These are phyloP conservation scores for Enteromius radiatus DNA, from an alignment of 2,797 vertebrate genomes.

Conservation along the genomic window DNA sequence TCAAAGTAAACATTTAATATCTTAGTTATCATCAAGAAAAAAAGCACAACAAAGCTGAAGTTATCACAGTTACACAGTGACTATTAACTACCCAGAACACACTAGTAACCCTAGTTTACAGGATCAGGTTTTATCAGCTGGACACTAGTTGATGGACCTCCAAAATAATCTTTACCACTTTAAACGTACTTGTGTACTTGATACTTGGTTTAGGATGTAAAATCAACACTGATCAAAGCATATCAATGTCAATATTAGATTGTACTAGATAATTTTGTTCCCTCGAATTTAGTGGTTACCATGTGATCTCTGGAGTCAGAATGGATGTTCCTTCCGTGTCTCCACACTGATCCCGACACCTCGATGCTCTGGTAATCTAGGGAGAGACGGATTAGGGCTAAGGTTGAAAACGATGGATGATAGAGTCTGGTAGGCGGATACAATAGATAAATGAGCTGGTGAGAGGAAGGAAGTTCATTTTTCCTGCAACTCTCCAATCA, in stretches of 20 bases:
- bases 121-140: background rate
- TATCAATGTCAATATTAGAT: background rate
- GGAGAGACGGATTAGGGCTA: conserved; percentile 15
- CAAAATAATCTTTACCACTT: background rate
- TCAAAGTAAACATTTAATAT: background rate
- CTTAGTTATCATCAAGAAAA: background rate
- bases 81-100: background rate
- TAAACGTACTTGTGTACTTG: background rate
- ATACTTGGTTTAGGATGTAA: background rate
- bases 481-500: conserved; percentile 16
- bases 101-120: background rate
- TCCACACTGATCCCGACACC: conserved; percentile 13
- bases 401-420: conserved; percentile 29
- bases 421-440: conserved; percentile 20
- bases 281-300: background rate
- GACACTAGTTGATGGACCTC: background rate
- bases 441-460: conserved; percentile 30
- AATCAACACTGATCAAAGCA: background rate
- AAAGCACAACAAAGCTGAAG: background rate
- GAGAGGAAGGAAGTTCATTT: conserved; percentile 9
- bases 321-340: background rate
- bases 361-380: conserved; percentile 4
- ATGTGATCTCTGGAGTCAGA: background rate
- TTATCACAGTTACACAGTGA: background rate
- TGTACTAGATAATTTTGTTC: background rate